phyloP scores from a whole-genome alignment of 92 coral and sea anemone species.

The Epizoanthus scotinus region DNA sequence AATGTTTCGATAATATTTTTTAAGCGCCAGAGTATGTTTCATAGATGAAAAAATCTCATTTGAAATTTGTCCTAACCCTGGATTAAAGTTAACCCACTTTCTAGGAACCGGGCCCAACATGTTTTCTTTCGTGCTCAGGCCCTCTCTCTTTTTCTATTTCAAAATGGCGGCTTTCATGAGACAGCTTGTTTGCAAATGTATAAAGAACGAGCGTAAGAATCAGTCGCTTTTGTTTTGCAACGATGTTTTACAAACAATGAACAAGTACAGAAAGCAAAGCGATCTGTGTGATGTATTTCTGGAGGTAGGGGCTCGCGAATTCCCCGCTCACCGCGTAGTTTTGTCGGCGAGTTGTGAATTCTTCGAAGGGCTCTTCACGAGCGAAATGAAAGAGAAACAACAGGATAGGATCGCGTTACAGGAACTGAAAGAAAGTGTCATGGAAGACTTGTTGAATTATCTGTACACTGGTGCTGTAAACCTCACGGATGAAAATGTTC shows the following conservation, averaged over 20 bases:
- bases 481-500: background rate
- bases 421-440: constrained; percentile 13
- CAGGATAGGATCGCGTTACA: constrained; percentile 4
- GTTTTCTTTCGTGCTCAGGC: background rate
- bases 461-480: constrained; percentile 24
- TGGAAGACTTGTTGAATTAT: constrained; percentile 15
- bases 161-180: constrained; percentile 39
- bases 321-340: constrained; percentile 6
- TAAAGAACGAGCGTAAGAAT: background rate
- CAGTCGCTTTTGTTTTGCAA: constrained; percentile 21
- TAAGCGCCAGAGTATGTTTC: too few species aligned
- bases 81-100: too few species aligned
- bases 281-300: constrained; percentile 19
- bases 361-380: constrained; percentile 16
- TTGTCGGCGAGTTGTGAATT: constrained; percentile 11
- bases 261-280: constrained; percentile 8
- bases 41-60: too few species aligned
- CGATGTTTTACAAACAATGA: constrained; percentile 1
- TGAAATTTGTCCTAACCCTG: too few species aligned
- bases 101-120: too few species aligned
- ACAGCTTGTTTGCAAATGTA: constrained; percentile 3
- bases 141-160: background rate
- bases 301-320: constrained; percentile 18
- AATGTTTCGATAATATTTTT: too few species aligned
- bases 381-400: constrained; percentile 11